Evolutionary conservation across 2,797 vertebrate species (phyloP).

Genomic region (Mormyrus hasselquistii): DNA sequence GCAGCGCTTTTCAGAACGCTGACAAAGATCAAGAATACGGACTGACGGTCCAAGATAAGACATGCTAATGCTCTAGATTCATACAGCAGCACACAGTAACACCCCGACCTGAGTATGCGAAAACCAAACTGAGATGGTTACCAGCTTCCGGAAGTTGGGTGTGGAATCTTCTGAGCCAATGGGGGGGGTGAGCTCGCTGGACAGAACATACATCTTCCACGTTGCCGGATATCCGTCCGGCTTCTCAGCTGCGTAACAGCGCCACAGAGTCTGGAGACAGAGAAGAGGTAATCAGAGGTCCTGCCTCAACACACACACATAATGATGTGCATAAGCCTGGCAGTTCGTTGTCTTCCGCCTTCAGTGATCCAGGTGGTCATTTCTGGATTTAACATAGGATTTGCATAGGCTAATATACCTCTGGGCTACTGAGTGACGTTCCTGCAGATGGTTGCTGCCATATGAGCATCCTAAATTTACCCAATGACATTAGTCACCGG

Average conservation of each 20-base stretch:
- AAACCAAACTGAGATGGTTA: constrained; percentile 39
- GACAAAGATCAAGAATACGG: neutral
- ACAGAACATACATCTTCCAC: constrained; percentile 77
- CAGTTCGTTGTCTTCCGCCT: neutral
- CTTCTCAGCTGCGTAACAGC: constrained; percentile 82
- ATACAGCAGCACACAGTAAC: neutral
- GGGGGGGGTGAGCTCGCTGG: constrained; percentile 49
- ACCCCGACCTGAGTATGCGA: neutral
- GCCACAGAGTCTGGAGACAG: constrained; percentile 72
- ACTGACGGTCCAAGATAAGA: neutral
- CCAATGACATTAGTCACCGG: neutral
- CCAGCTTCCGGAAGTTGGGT: constrained; percentile 65
- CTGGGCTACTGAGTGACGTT: neutral
- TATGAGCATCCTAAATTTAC: neutral
- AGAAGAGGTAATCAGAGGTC: neutral
- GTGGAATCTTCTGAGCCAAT: constrained; percentile 56
- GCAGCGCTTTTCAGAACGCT: neutral
- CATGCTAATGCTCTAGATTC: neutral
- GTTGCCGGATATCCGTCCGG: constrained; percentile 64
- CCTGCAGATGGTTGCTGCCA: neutral
- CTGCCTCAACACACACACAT: neutral
- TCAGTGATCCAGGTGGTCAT: neutral
- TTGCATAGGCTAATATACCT: neutral
- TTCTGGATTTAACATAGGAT: neutral
- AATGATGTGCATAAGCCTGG: neutral